Evolutionary conservation across 2,113 vertebrate species (phyloP), one percentile per base, ranked within the genome.

Genomic region (Astatotilapia flaviijosephi): DNA sequence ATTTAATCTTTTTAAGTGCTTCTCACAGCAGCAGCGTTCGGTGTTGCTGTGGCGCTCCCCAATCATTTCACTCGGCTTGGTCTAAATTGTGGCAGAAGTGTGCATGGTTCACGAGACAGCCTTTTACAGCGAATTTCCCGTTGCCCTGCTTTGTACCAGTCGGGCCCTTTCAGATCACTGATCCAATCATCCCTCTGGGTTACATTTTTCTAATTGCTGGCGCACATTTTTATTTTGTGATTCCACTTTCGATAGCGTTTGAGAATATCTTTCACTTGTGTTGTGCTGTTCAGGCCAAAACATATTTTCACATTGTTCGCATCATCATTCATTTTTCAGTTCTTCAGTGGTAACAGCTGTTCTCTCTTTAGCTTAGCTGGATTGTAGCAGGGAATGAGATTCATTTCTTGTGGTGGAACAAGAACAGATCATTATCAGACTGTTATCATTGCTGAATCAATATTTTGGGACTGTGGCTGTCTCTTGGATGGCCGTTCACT

Each of bases 131-230:
- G 4, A 87, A 62, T 91, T 82, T 85, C 53, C 82, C 37, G 4
- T 85, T n/a, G 60, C 55, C 47, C 70, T 80, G 58, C 77, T 85
- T 85, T 82, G 75, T 53, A 88, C 83, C 62, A 77, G 88, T 90
- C 21, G 40, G 77, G 70, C 83, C 79, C 65, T 87, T 79, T 92
- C 87, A 92, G 79, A 88, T 90, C 88, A 88, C 28, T 31, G 82
- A 79, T 83, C 62, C 68, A 87, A 86, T 86, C 70, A 53, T 80
- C 70, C 65, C 80, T 33, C 21, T 17, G 80, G 87, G 75, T 79
- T 83, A 53, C 26, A 37, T 79, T 60, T 37, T 75, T 75, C 55
- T 83, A 89, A 90, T 90, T 14, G 21, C 47, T 75, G 40, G 6
- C 9, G 14, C 31, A 49, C 19, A 60, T 80, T 85, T 85, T 33